These are phyloP conservation scores for Parelbella ahira DNA, from an alignment of 2,888 invertebrate genomes.

Conservation along the genomic window DNA sequence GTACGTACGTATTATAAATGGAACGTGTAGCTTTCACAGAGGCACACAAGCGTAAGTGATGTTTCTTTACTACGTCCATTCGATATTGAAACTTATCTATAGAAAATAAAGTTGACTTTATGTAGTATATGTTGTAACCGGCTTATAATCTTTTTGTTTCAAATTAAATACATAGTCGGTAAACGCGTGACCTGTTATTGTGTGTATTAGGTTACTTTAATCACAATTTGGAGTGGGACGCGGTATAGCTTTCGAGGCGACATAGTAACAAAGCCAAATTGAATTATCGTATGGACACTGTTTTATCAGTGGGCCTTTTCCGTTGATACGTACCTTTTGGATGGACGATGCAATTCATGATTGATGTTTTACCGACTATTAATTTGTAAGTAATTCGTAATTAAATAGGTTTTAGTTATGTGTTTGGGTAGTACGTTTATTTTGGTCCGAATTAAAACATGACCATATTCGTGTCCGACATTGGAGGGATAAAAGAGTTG, in stretches of 20 bases:
- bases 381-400: too few species aligned
- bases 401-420: too few species aligned
- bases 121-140: conserved; percentile 19
- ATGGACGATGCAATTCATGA: conserved; percentile 14
- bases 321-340: conserved; percentile 13
- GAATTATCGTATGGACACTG: conserved; percentile 46
- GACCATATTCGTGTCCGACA: too few species aligned
- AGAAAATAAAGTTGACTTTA: conserved; percentile 29
- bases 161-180: conserved; percentile 52
- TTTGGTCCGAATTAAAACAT: too few species aligned
- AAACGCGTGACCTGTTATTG: conserved; percentile 79
- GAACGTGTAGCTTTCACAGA: conserved; percentile 80
- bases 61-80: conserved; percentile 39
- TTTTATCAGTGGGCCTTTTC: conserved; percentile 25
- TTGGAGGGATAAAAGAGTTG: too few species aligned
- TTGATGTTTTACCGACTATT: too few species aligned
- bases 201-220: conserved; percentile 80
- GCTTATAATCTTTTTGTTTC: conserved; percentile 43
- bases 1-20: conserved; percentile 76
- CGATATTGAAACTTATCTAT: conserved; percentile 31
- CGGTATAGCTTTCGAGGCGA: conserved; percentile 72
- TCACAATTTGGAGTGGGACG: conserved; percentile 78
- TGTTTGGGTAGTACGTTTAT: too few species aligned
- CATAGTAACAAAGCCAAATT: conserved; percentile 61
- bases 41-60: conserved; percentile 64